Conservation (phyloP, 2,797 vertebrate genomes). For the Enteromius paludinosus region DNA sequence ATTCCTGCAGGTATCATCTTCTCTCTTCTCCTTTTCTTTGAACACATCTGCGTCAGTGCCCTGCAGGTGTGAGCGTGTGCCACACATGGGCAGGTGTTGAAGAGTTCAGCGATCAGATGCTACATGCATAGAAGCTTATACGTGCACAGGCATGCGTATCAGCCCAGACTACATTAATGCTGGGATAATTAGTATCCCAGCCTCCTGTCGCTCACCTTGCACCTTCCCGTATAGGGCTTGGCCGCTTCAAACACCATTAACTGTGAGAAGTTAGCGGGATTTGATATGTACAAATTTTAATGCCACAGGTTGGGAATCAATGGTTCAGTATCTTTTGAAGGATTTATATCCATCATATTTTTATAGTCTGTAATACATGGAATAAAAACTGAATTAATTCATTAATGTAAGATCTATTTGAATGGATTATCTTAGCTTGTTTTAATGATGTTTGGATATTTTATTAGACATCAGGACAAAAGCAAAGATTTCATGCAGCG, state of each 20-base stretch:
- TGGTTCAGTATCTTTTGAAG: not conserved
- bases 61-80: constrained; percentile 50
- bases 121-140: constrained; percentile 40
- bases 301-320: not conserved
- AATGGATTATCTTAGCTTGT: not conserved
- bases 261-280: not conserved
- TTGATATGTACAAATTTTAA: not conserved
- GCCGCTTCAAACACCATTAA: constrained; percentile 13
- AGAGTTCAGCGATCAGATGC: constrained; percentile 43
- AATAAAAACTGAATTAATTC: not conserved
- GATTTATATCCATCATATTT: not conserved
- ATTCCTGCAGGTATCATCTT: constrained; percentile 74
- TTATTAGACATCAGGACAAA: not conserved
- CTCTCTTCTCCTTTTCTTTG: not conserved
- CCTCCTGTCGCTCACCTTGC: not conserved
- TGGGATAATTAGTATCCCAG: constrained; percentile 30
- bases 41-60: constrained; percentile 42
- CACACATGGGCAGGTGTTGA: constrained; percentile 51
- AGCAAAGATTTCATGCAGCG: not conserved
- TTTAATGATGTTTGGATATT: not conserved
- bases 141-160: constrained; percentile 43
- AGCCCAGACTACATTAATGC: constrained; percentile 47
- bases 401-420: not conserved
- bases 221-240: constrained; percentile 5
- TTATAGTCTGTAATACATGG: not conserved